Evolutionary conservation across 1,140 invertebrate species (phyloP).

Genomic region (Drepana arcuata): DNA sequence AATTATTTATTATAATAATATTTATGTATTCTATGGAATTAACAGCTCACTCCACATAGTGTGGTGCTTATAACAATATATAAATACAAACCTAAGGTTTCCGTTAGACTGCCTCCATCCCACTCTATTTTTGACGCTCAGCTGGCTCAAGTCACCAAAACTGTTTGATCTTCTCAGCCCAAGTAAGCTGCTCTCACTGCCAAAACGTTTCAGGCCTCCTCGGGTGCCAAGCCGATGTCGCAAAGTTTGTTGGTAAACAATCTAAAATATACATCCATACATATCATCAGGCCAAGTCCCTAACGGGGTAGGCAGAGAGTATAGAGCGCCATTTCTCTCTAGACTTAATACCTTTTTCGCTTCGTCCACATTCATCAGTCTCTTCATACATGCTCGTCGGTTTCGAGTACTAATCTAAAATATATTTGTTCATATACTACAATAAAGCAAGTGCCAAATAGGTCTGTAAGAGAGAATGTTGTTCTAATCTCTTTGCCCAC

Average conservation of each 20-base stretch:
- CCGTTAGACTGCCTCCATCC: conserved; percentile 39
- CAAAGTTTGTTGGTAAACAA: conserved; percentile 28
- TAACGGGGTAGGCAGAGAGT: no score
- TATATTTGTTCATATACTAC: no score
- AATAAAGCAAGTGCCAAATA: no score
- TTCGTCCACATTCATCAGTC: no score
- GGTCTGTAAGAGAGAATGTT: no score
- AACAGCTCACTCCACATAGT: background rate
- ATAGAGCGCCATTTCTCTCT: no score
- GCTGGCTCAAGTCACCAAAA: conserved; percentile 32
- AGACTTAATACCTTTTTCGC: conserved; percentile 1
- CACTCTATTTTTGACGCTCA: conserved; percentile 27
- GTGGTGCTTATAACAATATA: background rate
- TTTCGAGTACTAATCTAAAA: no score
- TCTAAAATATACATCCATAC: background rate
- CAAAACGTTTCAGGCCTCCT: conserved; percentile 21
- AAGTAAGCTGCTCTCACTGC: conserved; percentile 34
- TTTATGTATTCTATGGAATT: background rate
- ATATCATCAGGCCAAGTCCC: no score
- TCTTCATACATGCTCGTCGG: no score
- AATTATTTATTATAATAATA: background rate
- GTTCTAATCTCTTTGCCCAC: no score
- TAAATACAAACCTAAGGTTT: conserved; percentile 36
- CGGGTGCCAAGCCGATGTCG: conserved; percentile 28
- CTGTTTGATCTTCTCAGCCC: conserved; percentile 39